A percentile compares a stretch with the other conserved stretches of the same genome.
Evolutionary conservation across 2,113 vertebrate genomes (phyloP).

Genomic region (Aphyosemion australe): DNA sequence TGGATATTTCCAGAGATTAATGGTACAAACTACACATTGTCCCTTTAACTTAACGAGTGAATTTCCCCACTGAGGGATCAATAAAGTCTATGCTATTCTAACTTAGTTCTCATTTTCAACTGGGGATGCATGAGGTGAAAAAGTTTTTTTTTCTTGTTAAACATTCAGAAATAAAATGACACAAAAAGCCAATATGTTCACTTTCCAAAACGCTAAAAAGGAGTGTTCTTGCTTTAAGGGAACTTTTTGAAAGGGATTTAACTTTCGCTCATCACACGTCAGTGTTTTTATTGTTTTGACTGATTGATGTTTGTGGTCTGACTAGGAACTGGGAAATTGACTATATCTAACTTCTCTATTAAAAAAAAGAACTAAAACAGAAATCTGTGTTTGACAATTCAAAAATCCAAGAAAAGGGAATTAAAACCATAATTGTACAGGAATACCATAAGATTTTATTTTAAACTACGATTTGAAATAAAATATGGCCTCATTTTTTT

Average conservation of each 20-base stretch:
- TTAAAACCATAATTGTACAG: not conserved
- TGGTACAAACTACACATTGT: too few species aligned
- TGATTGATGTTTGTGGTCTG: not conserved
- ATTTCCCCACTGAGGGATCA: too few species aligned
- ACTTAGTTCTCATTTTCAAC: too few species aligned
- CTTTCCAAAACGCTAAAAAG: too few species aligned
- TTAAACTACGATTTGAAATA: not conserved
- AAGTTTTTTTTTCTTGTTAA: too few species aligned
- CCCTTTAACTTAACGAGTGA: too few species aligned
- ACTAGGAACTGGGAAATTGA: not conserved
- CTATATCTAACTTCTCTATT: not conserved
- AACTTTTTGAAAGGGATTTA: not conserved
- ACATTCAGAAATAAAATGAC: too few species aligned
- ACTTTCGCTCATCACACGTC: not conserved
- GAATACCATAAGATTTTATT: not conserved
- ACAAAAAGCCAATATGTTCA: too few species aligned
- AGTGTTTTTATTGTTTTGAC: not conserved
- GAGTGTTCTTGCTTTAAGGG: not conserved
- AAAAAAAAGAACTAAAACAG: not conserved
- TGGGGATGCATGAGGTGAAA: too few species aligned
- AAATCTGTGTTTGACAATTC: conserved; percentile 1
- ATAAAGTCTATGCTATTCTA: too few species aligned
- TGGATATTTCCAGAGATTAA: too few species aligned
- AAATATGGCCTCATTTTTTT: not conserved
- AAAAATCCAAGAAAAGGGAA: not conserved